Evolutionary conservation across 1,140 invertebrate genomes (phyloP).

Genomic region (Aporrectodea caliginosa): DNA sequence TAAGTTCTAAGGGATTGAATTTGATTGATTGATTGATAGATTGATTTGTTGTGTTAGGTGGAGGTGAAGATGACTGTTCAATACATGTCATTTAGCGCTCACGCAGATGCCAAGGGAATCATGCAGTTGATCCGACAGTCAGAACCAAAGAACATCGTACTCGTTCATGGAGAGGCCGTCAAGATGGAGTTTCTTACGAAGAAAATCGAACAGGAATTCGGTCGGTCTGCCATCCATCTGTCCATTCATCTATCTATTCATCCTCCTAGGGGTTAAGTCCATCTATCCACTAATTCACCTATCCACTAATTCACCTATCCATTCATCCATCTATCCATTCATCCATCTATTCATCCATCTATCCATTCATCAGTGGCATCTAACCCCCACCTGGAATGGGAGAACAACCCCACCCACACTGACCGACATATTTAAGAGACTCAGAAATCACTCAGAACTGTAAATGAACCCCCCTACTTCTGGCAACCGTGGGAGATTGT

Average conservation of each 20-base stretch:
- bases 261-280: not conserved
- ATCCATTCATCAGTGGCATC: too few relatives aligned
- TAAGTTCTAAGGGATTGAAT: too few relatives aligned
- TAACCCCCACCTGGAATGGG: too few relatives aligned
- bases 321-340: too few relatives aligned
- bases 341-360: not conserved
- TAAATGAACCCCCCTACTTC: not conserved
- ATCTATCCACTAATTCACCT: not conserved
- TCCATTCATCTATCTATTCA: too few relatives aligned
- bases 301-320: not conserved
- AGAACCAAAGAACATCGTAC: conserved; percentile 92
- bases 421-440: not conserved
- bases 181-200: conserved; percentile 92
- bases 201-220: conserved; percentile 77
- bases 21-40: too few relatives aligned
- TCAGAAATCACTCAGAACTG: too few relatives aligned
- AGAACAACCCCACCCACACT: not conserved
- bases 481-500: too few relatives aligned
- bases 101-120: conserved; percentile 99
- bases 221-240: conserved; percentile 31
- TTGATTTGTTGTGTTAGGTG: conserved; percentile 56
- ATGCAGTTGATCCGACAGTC: conserved; percentile 99
- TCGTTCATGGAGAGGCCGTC: conserved; percentile 83
- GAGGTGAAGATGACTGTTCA: conserved; percentile 98
- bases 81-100: conserved; percentile 99